phyloP scores from a whole-genome alignment of 1,140 invertebrate species.

The Paraescarpia echinospica region DNA sequence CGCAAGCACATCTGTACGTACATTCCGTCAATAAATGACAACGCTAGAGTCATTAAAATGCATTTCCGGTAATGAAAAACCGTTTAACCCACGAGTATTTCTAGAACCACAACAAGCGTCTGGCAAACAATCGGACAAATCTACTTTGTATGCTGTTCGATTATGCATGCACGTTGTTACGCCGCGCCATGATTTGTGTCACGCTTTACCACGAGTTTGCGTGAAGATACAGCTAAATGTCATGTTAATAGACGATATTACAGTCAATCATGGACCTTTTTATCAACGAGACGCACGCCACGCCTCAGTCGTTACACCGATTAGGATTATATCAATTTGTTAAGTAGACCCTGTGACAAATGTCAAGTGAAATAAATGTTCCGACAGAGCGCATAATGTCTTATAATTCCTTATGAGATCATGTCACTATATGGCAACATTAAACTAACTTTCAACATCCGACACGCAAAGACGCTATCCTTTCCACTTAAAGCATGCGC shows the following conservation, averaged over 20 bases:
- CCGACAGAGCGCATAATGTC: too few species aligned
- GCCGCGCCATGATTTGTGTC: neutral
- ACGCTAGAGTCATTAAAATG: neutral
- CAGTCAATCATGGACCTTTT: neutral
- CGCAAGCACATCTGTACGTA: too few species aligned
- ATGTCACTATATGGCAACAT: too few species aligned
- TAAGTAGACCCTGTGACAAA: too few species aligned
- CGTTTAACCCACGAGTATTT: neutral
- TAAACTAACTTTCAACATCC: too few species aligned
- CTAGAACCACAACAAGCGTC: neutral
- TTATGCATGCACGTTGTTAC: neutral
- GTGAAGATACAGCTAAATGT: neutral
- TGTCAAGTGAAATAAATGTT: too few species aligned
- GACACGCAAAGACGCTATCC: too few species aligned
- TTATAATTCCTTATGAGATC: too few species aligned
- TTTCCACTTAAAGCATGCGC: too few species aligned
- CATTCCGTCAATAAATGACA: too few species aligned
- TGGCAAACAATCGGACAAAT: neutral
- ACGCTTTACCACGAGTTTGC: neutral
- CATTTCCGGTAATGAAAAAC: neutral
- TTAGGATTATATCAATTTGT: neutral
- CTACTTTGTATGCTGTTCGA: neutral
- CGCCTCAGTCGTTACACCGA: neutral
- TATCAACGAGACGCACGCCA: neutral
- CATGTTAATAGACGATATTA: neutral